phyloP scores from a whole-genome alignment of 2,797 vertebrate genomes.

The Merluccius polli region DNA sequence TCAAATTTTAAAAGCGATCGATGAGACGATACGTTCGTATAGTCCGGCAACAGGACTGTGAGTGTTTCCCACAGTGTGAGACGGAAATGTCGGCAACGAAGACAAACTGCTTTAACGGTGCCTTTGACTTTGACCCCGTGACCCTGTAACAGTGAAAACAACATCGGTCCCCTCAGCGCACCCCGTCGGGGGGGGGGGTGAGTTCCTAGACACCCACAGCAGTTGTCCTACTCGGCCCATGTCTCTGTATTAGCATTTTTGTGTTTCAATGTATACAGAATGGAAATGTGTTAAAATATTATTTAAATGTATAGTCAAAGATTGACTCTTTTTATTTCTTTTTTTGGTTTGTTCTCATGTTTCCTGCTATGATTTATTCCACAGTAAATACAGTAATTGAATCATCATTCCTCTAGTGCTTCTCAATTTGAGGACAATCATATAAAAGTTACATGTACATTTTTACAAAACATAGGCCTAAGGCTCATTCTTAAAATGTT shows the following conservation, averaged over 20 bases:
- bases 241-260: too few relatives aligned
- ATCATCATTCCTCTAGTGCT: background rate
- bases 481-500: background rate
- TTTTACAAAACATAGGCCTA: background rate
- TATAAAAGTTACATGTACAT: background rate
- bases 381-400: background rate
- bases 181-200: too few relatives aligned
- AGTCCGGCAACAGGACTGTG: too few relatives aligned
- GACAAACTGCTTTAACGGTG: background rate
- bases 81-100: background rate
- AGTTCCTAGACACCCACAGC: too few relatives aligned
- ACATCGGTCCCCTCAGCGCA: background rate
- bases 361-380: background rate
- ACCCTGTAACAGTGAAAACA: constrained; percentile 9
- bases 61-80: background rate
- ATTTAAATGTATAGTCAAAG: too few relatives aligned
- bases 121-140: constrained; percentile 42
- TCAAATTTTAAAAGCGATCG: too few relatives aligned
- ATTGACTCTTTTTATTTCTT: too few relatives aligned
- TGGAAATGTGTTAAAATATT: too few relatives aligned
- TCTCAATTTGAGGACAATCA: background rate
- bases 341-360: too few relatives aligned
- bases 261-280: too few relatives aligned
- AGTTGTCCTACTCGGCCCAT: too few relatives aligned
- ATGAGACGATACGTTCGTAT: too few relatives aligned